Conservation (phyloP, 2,888 invertebrate genomes). For the Ectropis crepuscularia region DNA sequence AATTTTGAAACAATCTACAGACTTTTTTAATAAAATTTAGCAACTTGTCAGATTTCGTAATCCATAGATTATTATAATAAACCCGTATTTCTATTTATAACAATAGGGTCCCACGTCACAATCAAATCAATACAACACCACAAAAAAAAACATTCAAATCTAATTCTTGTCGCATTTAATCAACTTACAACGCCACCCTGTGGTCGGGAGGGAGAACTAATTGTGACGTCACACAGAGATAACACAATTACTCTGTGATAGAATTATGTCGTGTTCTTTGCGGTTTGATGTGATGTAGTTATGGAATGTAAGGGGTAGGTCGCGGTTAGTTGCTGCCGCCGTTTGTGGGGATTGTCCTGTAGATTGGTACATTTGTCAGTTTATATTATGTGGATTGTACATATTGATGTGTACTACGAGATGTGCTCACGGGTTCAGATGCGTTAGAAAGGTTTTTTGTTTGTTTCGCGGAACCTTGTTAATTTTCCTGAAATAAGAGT, state of each 20-base stretch:
- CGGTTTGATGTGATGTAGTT: constrained; percentile 46
- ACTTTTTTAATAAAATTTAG: too few relatives aligned
- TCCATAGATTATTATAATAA: too few relatives aligned
- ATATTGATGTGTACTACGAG: too few relatives aligned
- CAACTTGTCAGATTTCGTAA: too few relatives aligned
- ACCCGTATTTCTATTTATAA: too few relatives aligned
- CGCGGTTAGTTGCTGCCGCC: constrained; percentile 17
- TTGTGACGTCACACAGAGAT: constrained; percentile 69
- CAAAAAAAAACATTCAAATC: constrained; percentile 30
- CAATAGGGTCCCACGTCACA: neutral
- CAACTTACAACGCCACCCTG: constrained; percentile 53
- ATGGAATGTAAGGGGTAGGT: constrained; percentile 16
- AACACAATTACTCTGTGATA: constrained; percentile 72
- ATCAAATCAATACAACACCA: constrained; percentile 35
- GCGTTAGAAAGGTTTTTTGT: too few relatives aligned
- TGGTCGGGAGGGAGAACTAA: constrained; percentile 51
- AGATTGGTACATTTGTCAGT: too few relatives aligned
- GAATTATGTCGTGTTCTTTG: constrained; percentile 71
- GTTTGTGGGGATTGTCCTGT: constrained; percentile 5
- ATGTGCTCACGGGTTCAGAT: too few relatives aligned
- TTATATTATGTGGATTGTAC: too few relatives aligned
- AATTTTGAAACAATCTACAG: too few relatives aligned
- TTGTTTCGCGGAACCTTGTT: too few relatives aligned
- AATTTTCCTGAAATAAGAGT: too few relatives aligned
- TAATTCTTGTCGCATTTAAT: constrained; percentile 43